phyloP scores from a whole-genome alignment of 2,113 vertebrate species.

The Eulemur rufifrons region DNA sequence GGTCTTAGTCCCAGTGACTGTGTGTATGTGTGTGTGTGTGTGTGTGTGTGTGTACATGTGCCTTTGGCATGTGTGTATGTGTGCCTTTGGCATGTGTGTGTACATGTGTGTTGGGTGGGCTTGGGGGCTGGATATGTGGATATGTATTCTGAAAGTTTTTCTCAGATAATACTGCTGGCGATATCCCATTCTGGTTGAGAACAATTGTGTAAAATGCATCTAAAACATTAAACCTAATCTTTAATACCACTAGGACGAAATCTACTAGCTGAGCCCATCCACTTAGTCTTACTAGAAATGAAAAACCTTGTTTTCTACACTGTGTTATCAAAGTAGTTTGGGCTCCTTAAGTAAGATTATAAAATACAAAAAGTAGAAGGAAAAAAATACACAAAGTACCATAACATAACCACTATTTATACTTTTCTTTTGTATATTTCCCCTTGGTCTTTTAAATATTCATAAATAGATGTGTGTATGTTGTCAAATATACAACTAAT shows the following conservation, averaged over 20 bases:
- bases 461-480: too few relatives aligned
- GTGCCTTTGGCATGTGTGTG: not conserved
- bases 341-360: not conserved
- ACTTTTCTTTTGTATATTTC: not conserved
- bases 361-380: not conserved
- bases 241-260: not conserved
- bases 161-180: not conserved
- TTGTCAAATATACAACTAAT: not conserved
- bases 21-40: rapidly evolving
- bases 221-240: not conserved
- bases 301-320: not conserved
- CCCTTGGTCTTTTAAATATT: not conserved
- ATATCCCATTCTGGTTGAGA: not conserved
- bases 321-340: not conserved
- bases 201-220: not conserved
- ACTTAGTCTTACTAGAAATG: not conserved
- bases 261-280: not conserved
- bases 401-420: not conserved
- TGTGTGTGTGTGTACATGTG: not conserved
- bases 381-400: not conserved
- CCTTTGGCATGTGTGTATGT: not conserved
- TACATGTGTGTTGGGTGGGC: not conserved
- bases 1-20: not conserved
- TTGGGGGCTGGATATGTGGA: not conserved
- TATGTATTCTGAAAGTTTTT: not conserved